phyloP scores from a whole-genome alignment of 1,140 invertebrate species.

The Paramacrobiotus metropolitanus region DNA sequence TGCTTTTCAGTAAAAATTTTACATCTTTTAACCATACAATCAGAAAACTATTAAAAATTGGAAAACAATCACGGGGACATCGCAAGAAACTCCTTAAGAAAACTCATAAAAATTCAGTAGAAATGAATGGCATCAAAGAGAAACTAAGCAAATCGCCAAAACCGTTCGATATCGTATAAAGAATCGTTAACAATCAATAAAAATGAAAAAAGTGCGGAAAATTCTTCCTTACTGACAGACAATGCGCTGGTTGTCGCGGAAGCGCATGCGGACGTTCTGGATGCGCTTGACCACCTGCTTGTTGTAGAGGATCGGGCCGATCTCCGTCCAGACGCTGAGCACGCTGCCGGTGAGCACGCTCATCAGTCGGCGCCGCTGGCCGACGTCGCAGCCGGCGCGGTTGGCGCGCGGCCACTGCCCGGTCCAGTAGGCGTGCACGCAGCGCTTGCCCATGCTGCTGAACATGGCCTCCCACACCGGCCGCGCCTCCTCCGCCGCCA shows the following conservation, averaged over 20 bases:
- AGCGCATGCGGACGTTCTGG: constrained; percentile 84
- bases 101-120: no score
- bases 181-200: no score
- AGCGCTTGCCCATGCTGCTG: constrained; percentile 49
- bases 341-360: constrained; percentile 83
- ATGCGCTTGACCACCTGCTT: constrained; percentile 49
- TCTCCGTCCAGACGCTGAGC: constrained; percentile 74
- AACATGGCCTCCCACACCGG: constrained; percentile 72
- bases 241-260: constrained; percentile 58
- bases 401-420: constrained; percentile 60
- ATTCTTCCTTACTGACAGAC: constrained; percentile 40
- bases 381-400: constrained; percentile 76
- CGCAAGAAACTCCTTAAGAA: no score
- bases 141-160: no score
- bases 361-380: constrained; percentile 63
- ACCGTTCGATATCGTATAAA: no score
- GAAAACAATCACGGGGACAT: no score
- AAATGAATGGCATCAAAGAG: no score
- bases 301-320: constrained; percentile 43
- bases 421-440: constrained; percentile 71
- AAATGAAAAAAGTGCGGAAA: no score
- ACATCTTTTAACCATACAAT: no score
- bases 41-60: no score
- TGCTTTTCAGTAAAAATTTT: no score
- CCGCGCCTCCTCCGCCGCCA: constrained; percentile 40